Percentiles rank a stretch among this genome's conserved stretches.
Evolutionary conservation across 2,888 invertebrate species (phyloP).

Genomic region (Agrotis puta): DNA sequence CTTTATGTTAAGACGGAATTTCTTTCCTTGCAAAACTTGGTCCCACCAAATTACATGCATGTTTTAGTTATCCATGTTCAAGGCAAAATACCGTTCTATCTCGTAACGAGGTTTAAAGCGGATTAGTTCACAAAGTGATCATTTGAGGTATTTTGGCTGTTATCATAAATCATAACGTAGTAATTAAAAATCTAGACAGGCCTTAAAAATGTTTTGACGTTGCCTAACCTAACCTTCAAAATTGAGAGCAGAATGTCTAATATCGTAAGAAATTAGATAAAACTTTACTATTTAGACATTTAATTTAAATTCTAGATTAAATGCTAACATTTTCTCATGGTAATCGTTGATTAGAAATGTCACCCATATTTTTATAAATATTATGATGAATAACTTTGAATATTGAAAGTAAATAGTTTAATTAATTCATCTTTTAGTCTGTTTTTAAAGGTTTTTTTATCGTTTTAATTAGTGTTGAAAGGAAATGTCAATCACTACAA

Average conservation of each 20-base stretch:
- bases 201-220: slow-evolving; percentile 7
- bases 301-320: slow-evolving; percentile 37
- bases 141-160: not conserved
- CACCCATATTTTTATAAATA: slow-evolving; percentile 7
- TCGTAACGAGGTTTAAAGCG: too few species aligned
- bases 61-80: too few species aligned
- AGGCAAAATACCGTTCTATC: too few species aligned
- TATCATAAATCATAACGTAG: slow-evolving; percentile 14
- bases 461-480: slow-evolving; percentile 16
- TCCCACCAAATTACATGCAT: too few species aligned
- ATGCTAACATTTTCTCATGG: slow-evolving; percentile 49
- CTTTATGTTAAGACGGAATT: too few species aligned
- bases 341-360: slow-evolving; percentile 6
- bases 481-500: slow-evolving; percentile 38
- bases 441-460: not conserved
- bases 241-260: slow-evolving; percentile 23
- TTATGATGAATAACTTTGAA: slow-evolving; percentile 9
- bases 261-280: slow-evolving; percentile 32
- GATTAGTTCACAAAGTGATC: too few species aligned
- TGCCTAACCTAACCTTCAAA: slow-evolving; percentile 47
- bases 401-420: slow-evolving; percentile 6
- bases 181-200: slow-evolving; percentile 28
- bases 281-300: slow-evolving; percentile 32
- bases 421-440: not conserved
- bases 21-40: too few species aligned